Conservation (phyloP, 2,888 invertebrate genomes). For the Eulithis prunata region DNA sequence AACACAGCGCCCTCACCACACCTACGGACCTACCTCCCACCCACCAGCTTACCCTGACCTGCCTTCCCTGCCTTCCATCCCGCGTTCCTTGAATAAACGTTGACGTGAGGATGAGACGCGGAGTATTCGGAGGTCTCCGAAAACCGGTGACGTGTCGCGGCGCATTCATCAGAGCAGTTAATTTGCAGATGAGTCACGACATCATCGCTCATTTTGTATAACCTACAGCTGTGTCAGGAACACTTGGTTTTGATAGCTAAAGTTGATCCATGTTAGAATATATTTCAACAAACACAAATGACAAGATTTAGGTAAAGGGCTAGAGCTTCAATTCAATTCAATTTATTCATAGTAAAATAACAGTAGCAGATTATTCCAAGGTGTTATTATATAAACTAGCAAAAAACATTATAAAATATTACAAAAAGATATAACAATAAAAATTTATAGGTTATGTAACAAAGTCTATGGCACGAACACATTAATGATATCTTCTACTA, state of each 20-base stretch:
- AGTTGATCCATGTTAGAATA: slow-evolving; percentile 11
- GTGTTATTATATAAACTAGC: no score
- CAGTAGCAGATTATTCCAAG: no score
- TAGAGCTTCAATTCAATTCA: no score
- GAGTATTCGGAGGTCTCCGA: slow-evolving; percentile 48
- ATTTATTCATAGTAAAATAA: no score
- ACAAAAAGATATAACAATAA: no score
- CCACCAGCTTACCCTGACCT: slow-evolving; percentile 55
- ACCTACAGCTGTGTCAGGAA: slow-evolving; percentile 59
- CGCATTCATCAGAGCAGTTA: slow-evolving; percentile 81
- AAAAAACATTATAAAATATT: no score
- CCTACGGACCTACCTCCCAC: slow-evolving; percentile 64
- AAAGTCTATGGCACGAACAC: no score
- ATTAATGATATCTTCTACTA: no score
- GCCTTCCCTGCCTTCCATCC: slow-evolving; percentile 42
- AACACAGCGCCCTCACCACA: slow-evolving; percentile 66
- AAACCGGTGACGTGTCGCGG: slow-evolving; percentile 59
- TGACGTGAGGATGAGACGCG: slow-evolving; percentile 36
- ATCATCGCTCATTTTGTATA: slow-evolving; percentile 77
- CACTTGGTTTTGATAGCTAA: slow-evolving; percentile 54
- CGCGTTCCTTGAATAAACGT: slow-evolving; percentile 33
- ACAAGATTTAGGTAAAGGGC: no score
- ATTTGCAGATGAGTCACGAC: slow-evolving; percentile 79
- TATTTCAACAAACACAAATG: not conserved
- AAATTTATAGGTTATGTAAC: no score